Evolutionary conservation across 2,888 invertebrate genomes (phyloP).

Genomic region (Romanomermis culicivorax): DNA sequence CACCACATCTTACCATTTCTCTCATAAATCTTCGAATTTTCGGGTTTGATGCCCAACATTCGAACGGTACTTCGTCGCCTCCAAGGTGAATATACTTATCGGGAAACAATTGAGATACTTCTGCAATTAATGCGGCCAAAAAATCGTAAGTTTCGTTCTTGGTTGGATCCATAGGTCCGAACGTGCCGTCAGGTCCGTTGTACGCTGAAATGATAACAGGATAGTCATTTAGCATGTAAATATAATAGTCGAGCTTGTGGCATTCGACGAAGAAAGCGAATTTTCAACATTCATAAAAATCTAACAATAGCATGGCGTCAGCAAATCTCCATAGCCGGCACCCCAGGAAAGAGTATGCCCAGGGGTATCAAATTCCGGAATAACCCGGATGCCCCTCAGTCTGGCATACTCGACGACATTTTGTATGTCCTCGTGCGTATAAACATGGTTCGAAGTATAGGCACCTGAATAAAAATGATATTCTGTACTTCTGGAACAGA

Average conservation of each 20-base stretch:
- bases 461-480: neutral
- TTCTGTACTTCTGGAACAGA: no score
- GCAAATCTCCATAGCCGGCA: conserved; percentile 45
- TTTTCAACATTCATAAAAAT: no score
- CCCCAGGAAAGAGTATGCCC: conserved; percentile 77
- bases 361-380: conserved; percentile 76
- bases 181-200: conserved; percentile 36
- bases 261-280: no score
- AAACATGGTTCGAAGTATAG: neutral
- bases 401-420: conserved; percentile 54
- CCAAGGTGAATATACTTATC: conserved; percentile 71
- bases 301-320: conserved; percentile 49
- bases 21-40: no score
- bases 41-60: no score
- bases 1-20: no score
- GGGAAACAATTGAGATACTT: conserved; percentile 47
- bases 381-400: conserved; percentile 56
- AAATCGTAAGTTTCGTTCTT: conserved; percentile 44
- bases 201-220: no score
- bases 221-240: no score
- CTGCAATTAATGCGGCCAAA: conserved; percentile 44
- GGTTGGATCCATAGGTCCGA: conserved; percentile 61
- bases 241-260: no score
- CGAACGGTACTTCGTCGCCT: conserved; percentile 59
- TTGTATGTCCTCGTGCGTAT: conserved; percentile 36